A percentile compares a stretch with the other conserved stretches of the same genome.
These are phyloP conservation scores for Enteromius unitaeniatus DNA, from an alignment of 2,797 vertebrate species.

Conservation along the genomic window DNA sequence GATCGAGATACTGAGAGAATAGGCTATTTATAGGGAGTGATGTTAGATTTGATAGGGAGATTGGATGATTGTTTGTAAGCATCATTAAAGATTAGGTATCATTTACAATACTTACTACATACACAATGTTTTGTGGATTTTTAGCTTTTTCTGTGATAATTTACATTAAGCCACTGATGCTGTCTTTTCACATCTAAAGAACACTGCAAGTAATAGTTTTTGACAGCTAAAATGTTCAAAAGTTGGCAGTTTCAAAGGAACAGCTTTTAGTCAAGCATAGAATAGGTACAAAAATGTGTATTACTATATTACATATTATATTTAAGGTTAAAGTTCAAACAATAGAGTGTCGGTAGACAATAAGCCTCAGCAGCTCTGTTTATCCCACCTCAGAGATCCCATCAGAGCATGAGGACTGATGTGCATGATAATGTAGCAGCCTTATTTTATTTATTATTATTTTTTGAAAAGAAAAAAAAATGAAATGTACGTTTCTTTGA, in stretches of 20 bases:
- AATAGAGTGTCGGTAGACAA: neutral
- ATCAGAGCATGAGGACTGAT: neutral
- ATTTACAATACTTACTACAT: neutral
- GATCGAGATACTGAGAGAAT: too few species aligned
- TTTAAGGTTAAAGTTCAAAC: neutral
- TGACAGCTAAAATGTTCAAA: neutral
- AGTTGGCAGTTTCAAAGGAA: neutral
- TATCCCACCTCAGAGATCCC: neutral
- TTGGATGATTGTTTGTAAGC: too few species aligned
- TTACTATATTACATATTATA: neutral
- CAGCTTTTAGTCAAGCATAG: slow-evolving; percentile 1
- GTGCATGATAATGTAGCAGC: neutral
- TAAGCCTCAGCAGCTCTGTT: neutral
- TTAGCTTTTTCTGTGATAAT: neutral
- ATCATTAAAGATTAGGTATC: neutral
- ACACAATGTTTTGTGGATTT: neutral
- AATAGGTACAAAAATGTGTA: neutral
- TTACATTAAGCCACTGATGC: neutral
- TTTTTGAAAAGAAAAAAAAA: neutral
- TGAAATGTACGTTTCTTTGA: neutral
- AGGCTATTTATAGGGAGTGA: too few species aligned
- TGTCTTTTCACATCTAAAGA: neutral
- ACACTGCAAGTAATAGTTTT: neutral
- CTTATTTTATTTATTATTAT: neutral
- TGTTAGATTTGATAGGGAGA: too few species aligned